Evolutionary conservation across 2,797 vertebrate genomes (phyloP).

Genomic region (Rhynchotus rufescens): DNA sequence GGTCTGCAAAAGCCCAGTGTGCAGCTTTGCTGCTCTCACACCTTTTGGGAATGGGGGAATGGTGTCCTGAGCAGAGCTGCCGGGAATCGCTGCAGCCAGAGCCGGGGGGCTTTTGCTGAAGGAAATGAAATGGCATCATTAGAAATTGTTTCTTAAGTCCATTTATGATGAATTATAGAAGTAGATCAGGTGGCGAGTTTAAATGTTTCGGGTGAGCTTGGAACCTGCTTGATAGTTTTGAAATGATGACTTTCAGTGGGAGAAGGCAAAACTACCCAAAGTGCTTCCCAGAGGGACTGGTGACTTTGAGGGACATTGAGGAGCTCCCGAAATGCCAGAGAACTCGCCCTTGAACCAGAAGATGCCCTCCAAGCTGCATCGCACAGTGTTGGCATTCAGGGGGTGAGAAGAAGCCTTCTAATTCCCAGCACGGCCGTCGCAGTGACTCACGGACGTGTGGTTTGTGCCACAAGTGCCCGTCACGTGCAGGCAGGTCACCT

Average conservation of each 20-base stretch:
- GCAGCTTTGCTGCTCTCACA: not conserved
- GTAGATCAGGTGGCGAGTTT: not conserved
- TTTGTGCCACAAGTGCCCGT: fast-evolving
- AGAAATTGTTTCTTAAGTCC: too few species aligned
- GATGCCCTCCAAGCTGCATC: not conserved
- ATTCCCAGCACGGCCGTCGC: fast-evolving
- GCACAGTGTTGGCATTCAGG: not conserved
- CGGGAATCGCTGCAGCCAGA: not conserved
- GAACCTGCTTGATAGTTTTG: not conserved
- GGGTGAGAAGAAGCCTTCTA: not conserved
- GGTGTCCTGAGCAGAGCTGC: not conserved
- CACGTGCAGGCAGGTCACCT: too few species aligned
- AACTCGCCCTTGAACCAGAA: not conserved
- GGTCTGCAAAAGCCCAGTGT: fast-evolving
- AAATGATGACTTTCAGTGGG: not conserved
- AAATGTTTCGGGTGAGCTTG: not conserved
- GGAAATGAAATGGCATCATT: not conserved
- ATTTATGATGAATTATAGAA: not conserved
- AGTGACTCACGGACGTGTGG: fast-evolving
- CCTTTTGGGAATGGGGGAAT: not conserved
- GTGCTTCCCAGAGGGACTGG: not conserved
- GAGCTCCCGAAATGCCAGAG: fast-evolving
- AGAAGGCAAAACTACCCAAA: not conserved
- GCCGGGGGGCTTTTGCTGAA: not conserved
- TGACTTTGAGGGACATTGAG: not conserved